Evolutionary conservation across 1,140 invertebrate species (phyloP).

Genomic region (Holotrichia oblita): DNA sequence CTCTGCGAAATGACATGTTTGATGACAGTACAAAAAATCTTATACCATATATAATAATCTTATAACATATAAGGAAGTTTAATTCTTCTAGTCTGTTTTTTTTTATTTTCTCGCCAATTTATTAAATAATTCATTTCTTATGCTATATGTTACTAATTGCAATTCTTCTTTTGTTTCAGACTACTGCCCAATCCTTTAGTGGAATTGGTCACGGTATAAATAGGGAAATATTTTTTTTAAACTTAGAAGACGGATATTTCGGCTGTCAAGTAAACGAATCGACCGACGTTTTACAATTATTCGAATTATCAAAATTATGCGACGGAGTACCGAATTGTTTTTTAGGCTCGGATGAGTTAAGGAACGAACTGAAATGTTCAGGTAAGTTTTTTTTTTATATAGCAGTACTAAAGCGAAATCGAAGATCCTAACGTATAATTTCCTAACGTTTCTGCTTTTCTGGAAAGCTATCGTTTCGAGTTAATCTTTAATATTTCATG

Average conservation of each 20-base stretch:
- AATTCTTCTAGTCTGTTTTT: too few species aligned
- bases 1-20: too few species aligned
- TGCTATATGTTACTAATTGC: too few species aligned
- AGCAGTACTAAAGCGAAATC: neutral
- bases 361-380: conserved; percentile 91
- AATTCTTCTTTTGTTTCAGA: conserved; percentile 68
- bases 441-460: neutral
- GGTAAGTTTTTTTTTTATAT: conserved; percentile 74
- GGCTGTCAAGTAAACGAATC: conserved; percentile 97
- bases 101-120: too few species aligned
- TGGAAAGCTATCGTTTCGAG: neutral
- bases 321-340: conserved; percentile 91
- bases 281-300: conserved; percentile 91
- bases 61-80: too few species aligned
- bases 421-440: neutral
- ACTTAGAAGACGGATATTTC: conserved; percentile 96
- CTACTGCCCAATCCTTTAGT: conserved; percentile 78
- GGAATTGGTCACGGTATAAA: conserved; percentile 81
- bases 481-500: conserved; percentile 2
- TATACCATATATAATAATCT: too few species aligned
- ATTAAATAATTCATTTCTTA: too few species aligned
- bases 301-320: conserved; percentile 93
- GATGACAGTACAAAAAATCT: too few species aligned
- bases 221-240: conserved; percentile 94
- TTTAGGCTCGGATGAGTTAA: conserved; percentile 89